Percentiles rank a stretch among this genome's conserved stretches.
These are phyloP conservation scores for Sepiola atlantica DNA, from an alignment of 2,888 invertebrate genomes.

Conservation along the genomic window DNA sequence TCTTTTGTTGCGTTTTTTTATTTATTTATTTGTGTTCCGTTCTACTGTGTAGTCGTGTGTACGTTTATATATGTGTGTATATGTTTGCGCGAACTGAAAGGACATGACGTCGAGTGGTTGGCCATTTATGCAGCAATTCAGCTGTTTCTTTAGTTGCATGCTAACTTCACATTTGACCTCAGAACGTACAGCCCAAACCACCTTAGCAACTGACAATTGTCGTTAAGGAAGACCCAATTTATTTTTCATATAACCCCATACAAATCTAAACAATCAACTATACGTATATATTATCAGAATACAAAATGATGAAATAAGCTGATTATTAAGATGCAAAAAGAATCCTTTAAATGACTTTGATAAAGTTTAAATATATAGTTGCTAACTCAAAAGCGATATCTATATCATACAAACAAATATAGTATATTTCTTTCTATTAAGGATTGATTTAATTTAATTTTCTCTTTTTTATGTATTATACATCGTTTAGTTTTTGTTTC, in stretches of 20 bases:
- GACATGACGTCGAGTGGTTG: background rate
- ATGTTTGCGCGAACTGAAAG: background rate
- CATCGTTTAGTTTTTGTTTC: no score
- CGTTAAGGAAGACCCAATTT: background rate
- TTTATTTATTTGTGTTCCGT: background rate
- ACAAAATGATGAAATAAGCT: no score
- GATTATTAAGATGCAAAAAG: background rate
- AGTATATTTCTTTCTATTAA: no score
- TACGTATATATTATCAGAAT: background rate
- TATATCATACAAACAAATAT: background rate
- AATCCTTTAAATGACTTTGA: background rate
- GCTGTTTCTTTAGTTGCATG: background rate
- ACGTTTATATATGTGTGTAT: background rate
- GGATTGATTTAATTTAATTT: no score
- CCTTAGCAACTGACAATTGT: background rate
- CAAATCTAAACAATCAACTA: background rate
- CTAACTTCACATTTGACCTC: background rate
- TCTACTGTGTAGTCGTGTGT: background rate
- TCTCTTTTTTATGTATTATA: no score
- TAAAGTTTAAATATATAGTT: background rate
- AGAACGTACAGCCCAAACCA: background rate
- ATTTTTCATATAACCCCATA: background rate
- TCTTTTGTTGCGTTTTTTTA: background rate
- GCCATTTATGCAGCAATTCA: background rate
- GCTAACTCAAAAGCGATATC: background rate